These are phyloP conservation scores for Gymnothorax reevesii DNA, from an alignment of 2,797 vertebrate species.

Conservation along the genomic window DNA sequence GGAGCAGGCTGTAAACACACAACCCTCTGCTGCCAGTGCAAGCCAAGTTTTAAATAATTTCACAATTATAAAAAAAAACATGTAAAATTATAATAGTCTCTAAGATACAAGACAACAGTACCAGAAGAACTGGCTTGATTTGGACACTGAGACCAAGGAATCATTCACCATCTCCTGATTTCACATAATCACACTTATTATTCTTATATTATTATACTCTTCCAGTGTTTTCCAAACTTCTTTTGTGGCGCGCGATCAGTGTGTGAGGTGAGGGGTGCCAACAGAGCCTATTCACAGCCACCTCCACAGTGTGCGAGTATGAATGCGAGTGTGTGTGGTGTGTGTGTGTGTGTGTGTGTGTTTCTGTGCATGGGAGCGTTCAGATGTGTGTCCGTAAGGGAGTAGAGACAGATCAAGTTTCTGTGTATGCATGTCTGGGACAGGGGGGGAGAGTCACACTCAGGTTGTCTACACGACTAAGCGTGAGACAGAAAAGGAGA, in stretches of 20 bases:
- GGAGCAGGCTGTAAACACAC: slow-evolving; percentile 10
- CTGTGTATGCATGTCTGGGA: neutral
- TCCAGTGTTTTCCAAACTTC: slow-evolving; percentile 90
- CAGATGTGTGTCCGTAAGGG: slow-evolving; percentile 24
- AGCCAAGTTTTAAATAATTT: slow-evolving; percentile 37
- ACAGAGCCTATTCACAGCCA: slow-evolving; percentile 55
- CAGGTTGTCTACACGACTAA: neutral
- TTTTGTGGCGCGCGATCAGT: slow-evolving; percentile 47
- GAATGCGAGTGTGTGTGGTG: slow-evolving; percentile 40
- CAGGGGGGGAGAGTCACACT: neutral
- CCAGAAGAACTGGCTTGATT: slow-evolving; percentile 65
- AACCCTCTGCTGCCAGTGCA: slow-evolving; percentile 17
- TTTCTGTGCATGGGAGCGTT: slow-evolving; percentile 20
- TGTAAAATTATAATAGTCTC: slow-evolving; percentile 57
- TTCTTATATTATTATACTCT: slow-evolving; percentile 69
- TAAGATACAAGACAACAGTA: slow-evolving; percentile 66
- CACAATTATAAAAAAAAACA: slow-evolving; percentile 38
- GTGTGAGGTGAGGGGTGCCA: slow-evolving; percentile 61
- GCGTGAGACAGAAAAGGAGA: neutral
- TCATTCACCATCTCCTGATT: slow-evolving; percentile 77
- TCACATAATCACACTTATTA: slow-evolving; percentile 86
- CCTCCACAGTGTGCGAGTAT: slow-evolving; percentile 35
- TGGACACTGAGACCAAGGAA: slow-evolving; percentile 75
- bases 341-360: slow-evolving; percentile 45
- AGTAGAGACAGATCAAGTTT: slow-evolving; percentile 20